These are phyloP conservation scores for Cheilosia grossa DNA, from an alignment of 2,888 invertebrate genomes.

Conservation along the genomic window DNA sequence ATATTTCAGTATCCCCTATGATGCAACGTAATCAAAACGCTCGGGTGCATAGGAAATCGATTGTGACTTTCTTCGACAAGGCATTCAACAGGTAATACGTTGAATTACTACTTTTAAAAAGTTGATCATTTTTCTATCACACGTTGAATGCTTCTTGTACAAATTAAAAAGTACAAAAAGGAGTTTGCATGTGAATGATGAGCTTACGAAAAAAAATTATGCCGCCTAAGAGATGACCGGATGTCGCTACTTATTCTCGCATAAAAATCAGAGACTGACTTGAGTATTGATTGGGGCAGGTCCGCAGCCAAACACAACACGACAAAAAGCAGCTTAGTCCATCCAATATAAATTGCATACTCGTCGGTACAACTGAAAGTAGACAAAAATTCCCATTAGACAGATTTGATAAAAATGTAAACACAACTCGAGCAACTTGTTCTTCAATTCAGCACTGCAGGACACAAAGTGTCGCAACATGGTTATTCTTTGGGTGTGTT, in stretches of 20 bases:
- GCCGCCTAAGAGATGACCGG: background rate
- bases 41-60: background rate
- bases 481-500: conserved; percentile 81
- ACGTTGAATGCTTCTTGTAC: background rate
- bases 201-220: background rate
- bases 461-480: conserved; percentile 83
- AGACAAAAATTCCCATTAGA: background rate
- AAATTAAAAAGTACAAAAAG: conserved; percentile 16
- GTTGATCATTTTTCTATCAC: background rate
- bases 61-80: conserved; percentile 16
- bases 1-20: too few relatives aligned
- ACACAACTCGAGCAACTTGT: background rate
- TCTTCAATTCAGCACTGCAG: conserved; percentile 82
- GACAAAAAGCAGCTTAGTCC: too few relatives aligned
- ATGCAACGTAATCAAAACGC: too few relatives aligned
- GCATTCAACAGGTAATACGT: background rate
- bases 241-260: background rate
- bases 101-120: conserved; percentile 19
- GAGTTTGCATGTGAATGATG: background rate
- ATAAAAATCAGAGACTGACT: too few relatives aligned
- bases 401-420: background rate
- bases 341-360: background rate
- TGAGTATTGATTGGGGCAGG: too few relatives aligned
- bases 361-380: background rate
- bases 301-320: too few relatives aligned